phyloP scores from a whole-genome alignment of 2,113 vertebrate genomes.

The Megalops atlanticus region DNA sequence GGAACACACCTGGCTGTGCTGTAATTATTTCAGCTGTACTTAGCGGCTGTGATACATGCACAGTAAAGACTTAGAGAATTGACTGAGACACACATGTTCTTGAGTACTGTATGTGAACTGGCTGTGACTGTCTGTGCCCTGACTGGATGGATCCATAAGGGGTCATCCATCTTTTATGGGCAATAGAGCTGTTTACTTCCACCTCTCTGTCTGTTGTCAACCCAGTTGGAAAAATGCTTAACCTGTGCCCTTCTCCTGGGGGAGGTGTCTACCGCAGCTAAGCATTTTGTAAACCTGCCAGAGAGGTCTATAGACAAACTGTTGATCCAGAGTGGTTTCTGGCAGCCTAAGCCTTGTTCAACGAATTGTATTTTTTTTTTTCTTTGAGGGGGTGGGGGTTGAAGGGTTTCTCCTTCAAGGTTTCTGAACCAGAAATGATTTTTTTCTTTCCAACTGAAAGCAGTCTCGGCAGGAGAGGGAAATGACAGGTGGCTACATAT shows the following conservation, averaged over 20 bases:
- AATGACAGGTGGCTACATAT: slow-evolving; percentile 43
- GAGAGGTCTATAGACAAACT: not conserved
- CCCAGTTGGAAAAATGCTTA: slow-evolving; percentile 2
- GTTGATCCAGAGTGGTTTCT: not conserved
- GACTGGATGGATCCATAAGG: not conserved
- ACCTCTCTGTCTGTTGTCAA: slow-evolving; percentile 2
- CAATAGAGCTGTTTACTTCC: not conserved
- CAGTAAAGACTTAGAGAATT: not conserved
- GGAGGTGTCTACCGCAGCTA: not conserved
- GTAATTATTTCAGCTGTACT: not conserved
- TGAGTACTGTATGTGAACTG: not conserved
- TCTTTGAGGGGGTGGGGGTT: not conserved
- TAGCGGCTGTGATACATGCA: not conserved
- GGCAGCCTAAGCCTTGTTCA: not conserved
- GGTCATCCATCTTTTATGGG: slow-evolving; percentile 8
- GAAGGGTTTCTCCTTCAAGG: not conserved
- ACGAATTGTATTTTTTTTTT: slow-evolving; percentile 7
- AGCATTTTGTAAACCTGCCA: not conserved
- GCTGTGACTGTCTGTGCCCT: not conserved
- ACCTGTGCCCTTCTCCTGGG: slow-evolving; percentile 10
- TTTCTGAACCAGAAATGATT: not conserved
- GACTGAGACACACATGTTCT: not conserved
- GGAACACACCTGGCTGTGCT: not conserved
- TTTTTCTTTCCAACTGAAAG: slow-evolving; percentile 11
- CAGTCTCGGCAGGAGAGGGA: slow-evolving; percentile 34